Evolutionary conservation across 2,888 invertebrate genomes (phyloP), one percentile per base, ranked within the genome.

Genomic region (Hemistola chrysoprasaria): DNA sequence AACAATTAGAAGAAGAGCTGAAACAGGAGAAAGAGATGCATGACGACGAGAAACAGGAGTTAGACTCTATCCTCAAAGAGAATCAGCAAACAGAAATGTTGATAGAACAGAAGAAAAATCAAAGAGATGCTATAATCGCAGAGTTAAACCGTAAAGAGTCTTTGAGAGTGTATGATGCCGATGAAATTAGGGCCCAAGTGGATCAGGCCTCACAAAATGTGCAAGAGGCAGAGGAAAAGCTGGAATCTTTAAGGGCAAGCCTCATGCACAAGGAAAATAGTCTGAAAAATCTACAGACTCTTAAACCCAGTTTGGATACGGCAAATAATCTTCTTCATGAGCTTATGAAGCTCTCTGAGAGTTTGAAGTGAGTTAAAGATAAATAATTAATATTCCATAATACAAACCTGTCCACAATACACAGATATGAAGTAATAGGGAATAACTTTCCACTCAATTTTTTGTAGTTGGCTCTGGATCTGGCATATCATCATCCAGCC

Each of bases 251-350:
- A 1, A 47, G 62, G 7, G 59, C 63, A 0, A 76, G 68, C 0
- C 53, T 86, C 0, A 71, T 73, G 59, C 69, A 80, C 46, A 87
- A 86, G 35, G 85, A 87, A 40, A 79, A 59, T 40, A 73, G 72
- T 26, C 47, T 85, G 8, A 79, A 79, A 40, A 85, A 83, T 43
- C 56, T 88, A 34, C 86, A 85, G 44, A 71, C 69, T 0, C 68
- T 78, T 11, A 84, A 84, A 53, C 82, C 83, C 0, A 73, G 66
- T 35, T 50, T 87, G 33, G 83, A 84, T 29, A 59, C 65, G 1
- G 78, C 81, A 6, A 81, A 79, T 31, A 78, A 73, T 44, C 42
- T 78, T 21, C 47, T 86, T 40, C 61, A 76, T 11, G 85, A 87
- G 29, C 81, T 87, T 25, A 70, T 63, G 57, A 78, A 76, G 31